A percentile compares a stretch with the other conserved stretches of the same genome.
phyloP scores from a whole-genome alignment of 2,113 vertebrate genomes.

The Irena cyanogastra region DNA sequence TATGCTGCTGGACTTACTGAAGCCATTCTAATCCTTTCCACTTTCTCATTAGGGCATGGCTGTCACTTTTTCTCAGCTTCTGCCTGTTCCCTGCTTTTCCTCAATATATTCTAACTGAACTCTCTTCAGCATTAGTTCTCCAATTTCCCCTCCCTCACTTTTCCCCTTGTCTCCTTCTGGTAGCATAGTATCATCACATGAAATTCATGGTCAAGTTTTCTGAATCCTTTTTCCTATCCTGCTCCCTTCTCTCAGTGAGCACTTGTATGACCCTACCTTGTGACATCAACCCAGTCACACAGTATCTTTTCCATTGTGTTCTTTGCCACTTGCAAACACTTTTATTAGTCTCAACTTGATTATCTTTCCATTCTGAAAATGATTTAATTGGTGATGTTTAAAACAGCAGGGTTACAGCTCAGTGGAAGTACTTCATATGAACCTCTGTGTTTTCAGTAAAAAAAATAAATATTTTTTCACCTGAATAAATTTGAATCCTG shows the following conservation, averaged over 20 bases:
- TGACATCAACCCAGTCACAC: background rate
- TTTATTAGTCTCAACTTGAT: background rate
- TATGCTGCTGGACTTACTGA: background rate
- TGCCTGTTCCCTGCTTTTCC: background rate
- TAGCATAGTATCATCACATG: background rate
- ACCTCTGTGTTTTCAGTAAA: background rate
- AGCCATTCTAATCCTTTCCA: background rate
- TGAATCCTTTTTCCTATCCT: background rate
- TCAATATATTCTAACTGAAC: background rate
- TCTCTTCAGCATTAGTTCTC: background rate
- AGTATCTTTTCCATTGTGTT: background rate
- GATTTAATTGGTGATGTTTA: background rate
- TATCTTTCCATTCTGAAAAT: background rate
- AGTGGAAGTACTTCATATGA: background rate
- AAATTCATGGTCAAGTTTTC: background rate
- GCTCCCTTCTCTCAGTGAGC: background rate
- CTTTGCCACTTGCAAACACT: background rate
- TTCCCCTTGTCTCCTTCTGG: background rate
- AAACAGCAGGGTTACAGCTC: background rate
- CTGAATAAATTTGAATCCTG: background rate
- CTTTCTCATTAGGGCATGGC: conserved; percentile 29
- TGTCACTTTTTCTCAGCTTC: conserved; percentile 14
- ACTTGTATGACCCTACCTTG: background rate
- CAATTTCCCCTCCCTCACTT: background rate
- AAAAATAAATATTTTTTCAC: background rate